Percentiles rank a stretch among this genome's conserved stretches.
phyloP scores from a whole-genome alignment of 2,888 invertebrate species.

The Mimumesa dahlbomi region DNA sequence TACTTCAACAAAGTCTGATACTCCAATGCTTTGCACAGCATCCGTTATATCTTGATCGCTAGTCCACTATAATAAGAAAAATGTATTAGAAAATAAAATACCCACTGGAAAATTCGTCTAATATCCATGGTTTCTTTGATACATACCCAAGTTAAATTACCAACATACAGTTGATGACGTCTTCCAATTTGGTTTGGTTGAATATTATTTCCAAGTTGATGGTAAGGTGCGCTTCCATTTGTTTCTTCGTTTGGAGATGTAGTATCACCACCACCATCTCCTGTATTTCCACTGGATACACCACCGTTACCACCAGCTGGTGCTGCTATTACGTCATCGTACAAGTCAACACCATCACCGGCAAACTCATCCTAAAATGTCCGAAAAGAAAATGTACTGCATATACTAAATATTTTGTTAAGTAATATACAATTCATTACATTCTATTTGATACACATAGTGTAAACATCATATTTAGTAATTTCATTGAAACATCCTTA shows the following conservation, averaged over 20 bases:
- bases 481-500: neutral
- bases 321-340: conserved; percentile 96
- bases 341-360: conserved; percentile 94
- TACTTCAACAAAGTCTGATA: conserved; percentile 97
- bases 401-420: too few species aligned
- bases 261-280: conserved; percentile 82
- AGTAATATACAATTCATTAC: neutral
- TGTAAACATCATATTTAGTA: neutral
- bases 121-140: too few species aligned
- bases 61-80: conserved; percentile 90
- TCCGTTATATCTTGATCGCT: conserved; percentile 98
- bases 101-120: too few species aligned
- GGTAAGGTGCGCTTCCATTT: conserved; percentile 86
- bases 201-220: conserved; percentile 86
- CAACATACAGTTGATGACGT: conserved; percentile 96
- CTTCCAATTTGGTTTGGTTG: conserved; percentile 87
- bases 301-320: conserved; percentile 82
- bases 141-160: conserved; percentile 98
- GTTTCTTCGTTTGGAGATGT: conserved; percentile 86
- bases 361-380: conserved; percentile 88
- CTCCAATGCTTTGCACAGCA: conserved; percentile 92
- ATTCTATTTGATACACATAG: neutral
- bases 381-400: neutral
- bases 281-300: conserved; percentile 71
- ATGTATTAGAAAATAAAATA: neutral